A percentile compares a stretch with the other conserved stretches of the same genome.
phyloP scores from a whole-genome alignment of 2,797 vertebrate genomes.

The Phoebastria nigripes region DNA sequence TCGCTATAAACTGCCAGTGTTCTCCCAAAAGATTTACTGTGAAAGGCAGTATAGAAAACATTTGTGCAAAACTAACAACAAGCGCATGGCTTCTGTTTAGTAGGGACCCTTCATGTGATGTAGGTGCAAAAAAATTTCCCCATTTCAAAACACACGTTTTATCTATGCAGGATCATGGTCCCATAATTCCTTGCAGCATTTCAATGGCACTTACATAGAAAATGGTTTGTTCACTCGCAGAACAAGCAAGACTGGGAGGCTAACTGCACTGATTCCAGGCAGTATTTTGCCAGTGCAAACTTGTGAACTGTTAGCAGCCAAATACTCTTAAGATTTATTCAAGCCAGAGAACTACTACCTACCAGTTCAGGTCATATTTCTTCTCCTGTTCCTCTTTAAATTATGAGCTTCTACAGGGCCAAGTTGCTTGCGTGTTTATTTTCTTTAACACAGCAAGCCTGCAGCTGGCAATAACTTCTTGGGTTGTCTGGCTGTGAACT shows the following conservation, averaged over 20 bases:
- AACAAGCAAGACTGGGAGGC: not conserved
- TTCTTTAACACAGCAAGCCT: constrained; percentile 57
- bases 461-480: constrained; percentile 48
- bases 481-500: constrained; percentile 31
- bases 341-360: constrained; percentile 45
- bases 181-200: not conserved
- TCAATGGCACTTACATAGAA: constrained; percentile 10
- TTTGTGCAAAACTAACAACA: not conserved
- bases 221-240: not conserved
- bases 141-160: not conserved
- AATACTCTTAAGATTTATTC: constrained; percentile 53
- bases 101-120: not conserved
- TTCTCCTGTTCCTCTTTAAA: constrained; percentile 39
- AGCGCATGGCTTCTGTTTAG: not conserved
- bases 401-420: constrained; percentile 37
- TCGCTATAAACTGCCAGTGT: not conserved
- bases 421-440: constrained; percentile 44
- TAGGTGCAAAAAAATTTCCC: not conserved
- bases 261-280: constrained; percentile 27
- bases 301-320: constrained; percentile 35
- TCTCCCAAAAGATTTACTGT: constrained; percentile 6
- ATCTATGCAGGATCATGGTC: not conserved
- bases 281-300: constrained; percentile 44
- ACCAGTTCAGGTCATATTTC: constrained; percentile 49
- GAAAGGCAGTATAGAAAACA: not conserved